Evolutionary conservation across 1,140 invertebrate genomes (phyloP), one percentile per base, ranked within the genome.

Genomic region (Leptinotarsa defecta): DNA sequence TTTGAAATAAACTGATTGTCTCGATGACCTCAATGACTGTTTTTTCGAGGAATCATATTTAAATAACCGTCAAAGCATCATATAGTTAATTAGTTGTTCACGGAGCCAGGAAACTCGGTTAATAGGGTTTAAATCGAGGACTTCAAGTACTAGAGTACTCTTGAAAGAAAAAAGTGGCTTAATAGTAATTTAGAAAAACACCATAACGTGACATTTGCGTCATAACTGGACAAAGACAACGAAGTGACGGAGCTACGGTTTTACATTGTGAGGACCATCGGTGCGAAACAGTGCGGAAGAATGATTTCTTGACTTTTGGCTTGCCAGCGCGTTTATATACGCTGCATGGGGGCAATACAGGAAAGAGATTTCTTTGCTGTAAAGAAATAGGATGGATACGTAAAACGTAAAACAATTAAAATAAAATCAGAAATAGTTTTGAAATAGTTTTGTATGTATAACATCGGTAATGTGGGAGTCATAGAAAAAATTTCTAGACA

Each of bases 241-340:
- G 69, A 22, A 57, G 52, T 24, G 48, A 57, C 52, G 71, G 71
- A 73, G 61, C 71, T 73, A 73, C 71, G 63, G 52, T 73, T 73
- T 73, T n/a, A 64, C 61, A 73, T 48, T 27, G 61, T 73, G 20
- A 76, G 61, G 74, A n/a, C 61, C 68, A 67, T 13, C 75, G 48
- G 43, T 43, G 75, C 71, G 71, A 69, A 76, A 74, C 75, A 74
- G 71, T 24, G 19, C 74, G 74, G 75, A 76, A 76, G 71, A 76
- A 69, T 71, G 75, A 70, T 76, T 76, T 74, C 75, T 76, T 62
- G 22, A 71, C 69, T 71, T 43, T 71, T 71, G 49, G 48, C 22
- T 24, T 71, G 49, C 17, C 11, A 22, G 64, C 20, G 13, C 34
- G 2, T 43, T 43, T 43, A 43, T 24, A n/a, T 17, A 65, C 63